These are phyloP conservation scores for Diachasma alloeum DNA, from an alignment of 1,140 invertebrate genomes.

Conservation along the genomic window DNA sequence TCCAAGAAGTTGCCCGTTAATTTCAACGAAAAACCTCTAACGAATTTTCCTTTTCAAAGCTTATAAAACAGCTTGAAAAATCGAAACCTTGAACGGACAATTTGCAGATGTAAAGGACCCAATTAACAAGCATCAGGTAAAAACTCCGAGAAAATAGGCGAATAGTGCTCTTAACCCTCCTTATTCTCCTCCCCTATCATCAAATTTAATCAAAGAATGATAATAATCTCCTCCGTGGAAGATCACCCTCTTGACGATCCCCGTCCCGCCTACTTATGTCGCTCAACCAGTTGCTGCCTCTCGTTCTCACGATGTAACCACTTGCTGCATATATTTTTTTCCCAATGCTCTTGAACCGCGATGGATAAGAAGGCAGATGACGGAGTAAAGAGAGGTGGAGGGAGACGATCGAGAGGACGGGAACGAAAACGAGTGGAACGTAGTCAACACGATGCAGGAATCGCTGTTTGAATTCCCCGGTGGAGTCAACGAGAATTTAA, in stretches of 20 bases:
- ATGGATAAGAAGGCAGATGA: not conserved
- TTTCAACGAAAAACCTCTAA: too few relatives aligned
- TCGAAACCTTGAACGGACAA: too few relatives aligned
- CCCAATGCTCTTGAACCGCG: not conserved
- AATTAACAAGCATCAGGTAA: too few relatives aligned
- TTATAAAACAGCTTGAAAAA: too few relatives aligned
- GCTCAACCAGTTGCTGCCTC: not conserved
- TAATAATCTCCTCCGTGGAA: not conserved
- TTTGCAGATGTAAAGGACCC: too few relatives aligned
- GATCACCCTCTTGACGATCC: not conserved
- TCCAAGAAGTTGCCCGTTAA: too few relatives aligned
- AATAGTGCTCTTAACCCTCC: too few relatives aligned
- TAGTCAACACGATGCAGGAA: not conserved
- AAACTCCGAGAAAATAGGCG: too few relatives aligned
- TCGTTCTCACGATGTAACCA: not conserved
- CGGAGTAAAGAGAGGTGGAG: not conserved
- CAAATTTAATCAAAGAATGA: too few relatives aligned
- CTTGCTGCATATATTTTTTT: not conserved
- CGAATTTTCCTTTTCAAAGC: too few relatives aligned
- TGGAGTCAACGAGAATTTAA: not conserved
- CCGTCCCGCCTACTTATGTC: not conserved
- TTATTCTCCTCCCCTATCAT: too few relatives aligned
- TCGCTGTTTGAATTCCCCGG: not conserved
- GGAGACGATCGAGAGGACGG: not conserved
- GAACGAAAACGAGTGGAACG: not conserved